Conservation (phyloP, 2,888 invertebrate genomes). For the Phalera bucephala region DNA sequence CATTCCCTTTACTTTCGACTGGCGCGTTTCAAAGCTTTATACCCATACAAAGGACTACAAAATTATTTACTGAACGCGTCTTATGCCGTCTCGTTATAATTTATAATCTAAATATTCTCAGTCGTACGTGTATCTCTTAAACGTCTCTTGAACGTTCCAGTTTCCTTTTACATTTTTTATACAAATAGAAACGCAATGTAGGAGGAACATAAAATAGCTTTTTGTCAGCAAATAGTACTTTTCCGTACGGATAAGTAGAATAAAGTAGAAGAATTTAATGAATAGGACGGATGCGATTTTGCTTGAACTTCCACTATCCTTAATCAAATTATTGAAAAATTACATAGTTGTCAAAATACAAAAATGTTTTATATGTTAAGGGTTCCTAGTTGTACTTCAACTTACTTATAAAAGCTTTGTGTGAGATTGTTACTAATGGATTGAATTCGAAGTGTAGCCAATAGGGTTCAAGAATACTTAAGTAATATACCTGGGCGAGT, state of each 20-base stretch:
- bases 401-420: too few relatives aligned
- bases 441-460: too few relatives aligned
- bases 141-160: constrained; percentile 8
- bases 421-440: too few relatives aligned
- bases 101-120: constrained; percentile 5
- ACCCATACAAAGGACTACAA: constrained; percentile 3
- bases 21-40: constrained; percentile 1
- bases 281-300: constrained; percentile 46
- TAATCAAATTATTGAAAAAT: too few relatives aligned
- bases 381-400: too few relatives aligned
- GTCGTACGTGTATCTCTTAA: background rate
- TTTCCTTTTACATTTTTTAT: constrained; percentile 13
- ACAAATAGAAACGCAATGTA: constrained; percentile 15
- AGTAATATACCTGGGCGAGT: too few relatives aligned
- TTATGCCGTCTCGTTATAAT: constrained; percentile 4
- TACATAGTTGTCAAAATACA: too few relatives aligned
- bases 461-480: too few relatives aligned
- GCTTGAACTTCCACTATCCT: too few relatives aligned
- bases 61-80: constrained; percentile 14
- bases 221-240: constrained; percentile 14
- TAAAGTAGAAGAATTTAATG: constrained; percentile 56
- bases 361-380: too few relatives aligned
- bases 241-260: constrained; percentile 37
- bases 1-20: constrained; percentile 12
- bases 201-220: constrained; percentile 25